Base-by-base conservation (phyloP, 2,888 invertebrate species). In the Acleris laterana region DNA sequence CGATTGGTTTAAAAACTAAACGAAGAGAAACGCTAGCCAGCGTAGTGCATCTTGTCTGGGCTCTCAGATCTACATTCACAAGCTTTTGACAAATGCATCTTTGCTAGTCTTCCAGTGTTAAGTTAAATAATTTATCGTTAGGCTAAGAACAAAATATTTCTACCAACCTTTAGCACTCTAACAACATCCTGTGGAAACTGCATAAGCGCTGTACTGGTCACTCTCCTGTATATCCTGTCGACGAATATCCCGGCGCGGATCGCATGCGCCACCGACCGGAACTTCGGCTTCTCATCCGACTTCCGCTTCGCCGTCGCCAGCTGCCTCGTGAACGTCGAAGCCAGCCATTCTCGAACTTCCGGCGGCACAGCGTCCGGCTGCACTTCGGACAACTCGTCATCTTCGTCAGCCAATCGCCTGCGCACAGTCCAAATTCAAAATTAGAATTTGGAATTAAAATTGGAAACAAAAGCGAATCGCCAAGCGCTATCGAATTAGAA, bases 221-320 rank as follows among this genome's bases (percentile, higher is more conserved):
- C 96, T 75, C 97, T 94, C 77, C 98, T 94, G 88, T 98, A 98
- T 89, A 98, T 98, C 80, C 97, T 95, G 89, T 99, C 99, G 79
- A 99, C 98, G 93, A 99, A 98, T 80, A 99, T 98, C 50, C 99
- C 99, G 17, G 98, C 98, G 19, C 99, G 94, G 82, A 99, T 98
- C 73, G 98, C 99, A 84, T 99, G 98, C 53, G 99, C 99, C 74
- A 99, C 99, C 68, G 98, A 97, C 68, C 98, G 96, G 93, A 98
- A 98, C 90, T 97, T 96, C 16, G 97, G 97, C 82, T 96, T 96
- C 86, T 96, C 96, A 78, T 96, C 96, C 42, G 94, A 95, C 88
- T 95, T 95, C 80, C 95, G 94, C 73, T 96, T 95, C 64, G 96
- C 95, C 67, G 96, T 96, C 69, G 96, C 96, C 90, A 96, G 93